Conservation (phyloP, 2,888 invertebrate species). For the Pogonocherus hispidulus region DNA sequence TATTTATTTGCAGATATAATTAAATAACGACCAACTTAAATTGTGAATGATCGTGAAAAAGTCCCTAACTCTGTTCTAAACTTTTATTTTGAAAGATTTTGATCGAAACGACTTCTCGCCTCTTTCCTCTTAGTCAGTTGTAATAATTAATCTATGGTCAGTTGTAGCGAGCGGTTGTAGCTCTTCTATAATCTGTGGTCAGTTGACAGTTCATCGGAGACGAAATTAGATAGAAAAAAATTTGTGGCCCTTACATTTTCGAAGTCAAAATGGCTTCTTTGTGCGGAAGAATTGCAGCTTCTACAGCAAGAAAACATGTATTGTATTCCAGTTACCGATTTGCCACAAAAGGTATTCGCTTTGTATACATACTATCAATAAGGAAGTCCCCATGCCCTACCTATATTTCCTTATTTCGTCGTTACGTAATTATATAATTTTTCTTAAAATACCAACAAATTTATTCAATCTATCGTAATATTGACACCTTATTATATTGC, state of each 20-base stretch:
- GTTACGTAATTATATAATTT: conserved; percentile 63
- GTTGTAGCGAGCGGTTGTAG: too few relatives aligned
- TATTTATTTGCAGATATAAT: too few relatives aligned
- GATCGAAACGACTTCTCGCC: background rate
- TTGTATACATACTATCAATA: conserved; percentile 9
- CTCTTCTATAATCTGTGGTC: too few relatives aligned
- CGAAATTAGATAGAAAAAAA: conserved; percentile 11
- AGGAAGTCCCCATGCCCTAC: conserved; percentile 67
- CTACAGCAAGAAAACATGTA: conserved; percentile 76
- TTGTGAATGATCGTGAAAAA: background rate
- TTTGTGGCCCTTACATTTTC: conserved; percentile 13
- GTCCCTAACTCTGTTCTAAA: background rate
- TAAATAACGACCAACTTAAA: too few relatives aligned
- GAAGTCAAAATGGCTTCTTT: conserved; percentile 79
- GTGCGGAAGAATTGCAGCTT: conserved; percentile 79
- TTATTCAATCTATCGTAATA: background rate
- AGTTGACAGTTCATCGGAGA: background rate
- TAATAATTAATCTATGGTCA: too few relatives aligned
- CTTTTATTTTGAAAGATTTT: background rate
- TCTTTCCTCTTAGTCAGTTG: too few relatives aligned
- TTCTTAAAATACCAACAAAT: background rate
- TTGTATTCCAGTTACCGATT: conserved; percentile 75
- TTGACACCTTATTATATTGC: background rate
- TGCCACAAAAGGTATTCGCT: conserved; percentile 76
- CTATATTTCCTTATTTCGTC: conserved; percentile 68